Evolutionary conservation across 2,113 vertebrate species (phyloP).

Genomic region (Rhinogobius similis): DNA sequence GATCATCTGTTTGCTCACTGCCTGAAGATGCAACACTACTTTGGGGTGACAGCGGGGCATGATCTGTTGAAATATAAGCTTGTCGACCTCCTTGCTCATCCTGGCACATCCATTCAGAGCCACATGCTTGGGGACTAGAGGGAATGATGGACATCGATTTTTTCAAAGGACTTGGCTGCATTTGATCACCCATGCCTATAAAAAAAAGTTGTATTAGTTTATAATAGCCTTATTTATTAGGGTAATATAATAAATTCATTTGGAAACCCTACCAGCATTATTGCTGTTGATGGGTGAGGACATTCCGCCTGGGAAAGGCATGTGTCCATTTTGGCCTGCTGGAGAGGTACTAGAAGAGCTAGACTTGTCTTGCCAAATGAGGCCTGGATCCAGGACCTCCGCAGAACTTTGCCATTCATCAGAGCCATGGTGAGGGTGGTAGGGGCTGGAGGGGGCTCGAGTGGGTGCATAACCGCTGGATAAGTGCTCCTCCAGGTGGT

Average conservation of each 20-base stretch:
- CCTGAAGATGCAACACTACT: constrained; percentile 94
- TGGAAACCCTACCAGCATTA: constrained; percentile 77
- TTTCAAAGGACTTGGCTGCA: constrained; percentile 88
- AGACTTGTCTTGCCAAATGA: constrained; percentile 87
- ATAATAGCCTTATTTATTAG: too few relatives aligned
- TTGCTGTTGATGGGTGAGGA: constrained; percentile 85
- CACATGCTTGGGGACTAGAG: constrained; percentile 81
- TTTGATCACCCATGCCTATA: constrained; percentile 81
- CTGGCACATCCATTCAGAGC: constrained; percentile 84
- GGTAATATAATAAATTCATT: neutral
- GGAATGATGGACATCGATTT: constrained; percentile 88
- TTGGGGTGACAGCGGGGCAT: constrained; percentile 92
- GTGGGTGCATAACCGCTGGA: constrained; percentile 78
- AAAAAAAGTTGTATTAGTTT: neutral
- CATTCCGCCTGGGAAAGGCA: constrained; percentile 84
- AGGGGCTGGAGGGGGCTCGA: constrained; percentile 75
- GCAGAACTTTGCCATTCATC: constrained; percentile 87
- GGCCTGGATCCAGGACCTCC: constrained; percentile 79
- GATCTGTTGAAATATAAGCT: constrained; percentile 82
- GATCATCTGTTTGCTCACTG: constrained; percentile 93
- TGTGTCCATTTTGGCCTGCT: constrained; percentile 88
- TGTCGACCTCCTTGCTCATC: constrained; percentile 82
- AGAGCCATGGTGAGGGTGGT: constrained; percentile 86
- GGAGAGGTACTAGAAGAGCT: constrained; percentile 77
- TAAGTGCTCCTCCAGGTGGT: constrained; percentile 91